Evolutionary conservation across 2,113 vertebrate species (phyloP).

Genomic region (Edolisoma coerulescens): DNA sequence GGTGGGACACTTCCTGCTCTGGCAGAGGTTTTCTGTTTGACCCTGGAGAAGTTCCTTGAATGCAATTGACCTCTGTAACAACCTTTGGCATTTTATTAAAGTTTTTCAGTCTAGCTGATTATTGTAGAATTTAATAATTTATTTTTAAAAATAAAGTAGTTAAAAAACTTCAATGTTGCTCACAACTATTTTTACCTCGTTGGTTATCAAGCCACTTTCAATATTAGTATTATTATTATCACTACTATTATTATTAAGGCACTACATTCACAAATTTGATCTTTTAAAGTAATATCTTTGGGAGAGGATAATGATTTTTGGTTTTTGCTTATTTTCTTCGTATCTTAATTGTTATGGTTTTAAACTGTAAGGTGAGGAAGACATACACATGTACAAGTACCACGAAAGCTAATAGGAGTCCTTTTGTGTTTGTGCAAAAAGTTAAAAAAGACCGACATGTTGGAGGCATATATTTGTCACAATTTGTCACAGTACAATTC

Average conservation of each 20-base stretch:
- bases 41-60: neutral
- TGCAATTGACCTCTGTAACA: neutral
- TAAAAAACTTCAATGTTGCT: neutral
- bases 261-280: neutral
- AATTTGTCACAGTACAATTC: neutral
- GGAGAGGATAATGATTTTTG: neutral
- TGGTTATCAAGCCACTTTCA: neutral
- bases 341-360: neutral
- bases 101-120: neutral
- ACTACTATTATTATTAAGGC: neutral
- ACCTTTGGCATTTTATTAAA: neutral
- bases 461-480: neutral
- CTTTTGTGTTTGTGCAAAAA: neutral
- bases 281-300: neutral
- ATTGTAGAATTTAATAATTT: neutral
- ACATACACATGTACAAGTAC: neutral
- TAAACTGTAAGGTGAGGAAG: neutral
- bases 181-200: neutral
- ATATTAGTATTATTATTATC: neutral
- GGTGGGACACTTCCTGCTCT: neutral
- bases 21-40: neutral
- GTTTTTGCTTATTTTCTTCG: neutral
- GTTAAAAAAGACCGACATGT: accelerated
- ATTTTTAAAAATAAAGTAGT: neutral
- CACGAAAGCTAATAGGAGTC: accelerated